Conservation (phyloP, 2,888 invertebrate genomes). For the Zaprionus bogoriensis region DNA sequence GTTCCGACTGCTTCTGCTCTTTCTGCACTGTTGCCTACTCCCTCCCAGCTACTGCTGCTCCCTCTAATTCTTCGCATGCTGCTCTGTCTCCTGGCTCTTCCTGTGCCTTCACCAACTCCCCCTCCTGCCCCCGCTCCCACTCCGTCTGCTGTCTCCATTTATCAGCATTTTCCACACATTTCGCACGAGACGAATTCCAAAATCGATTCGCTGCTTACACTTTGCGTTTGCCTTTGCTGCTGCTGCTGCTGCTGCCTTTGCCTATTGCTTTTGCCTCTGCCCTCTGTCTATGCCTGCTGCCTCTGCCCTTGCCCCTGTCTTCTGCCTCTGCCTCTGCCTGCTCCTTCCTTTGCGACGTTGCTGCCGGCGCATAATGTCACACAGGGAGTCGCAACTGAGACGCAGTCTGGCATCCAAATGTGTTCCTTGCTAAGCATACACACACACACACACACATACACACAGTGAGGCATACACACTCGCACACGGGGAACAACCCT, state of each 20-base stretch:
- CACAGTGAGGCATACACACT: constrained; percentile 9
- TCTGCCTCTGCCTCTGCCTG: neutral
- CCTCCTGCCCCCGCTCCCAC: neutral
- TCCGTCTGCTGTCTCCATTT: constrained; percentile 49
- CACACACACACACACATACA: constrained; percentile 17
- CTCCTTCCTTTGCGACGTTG: constrained; percentile 1
- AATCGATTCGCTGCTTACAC: constrained; percentile 73
- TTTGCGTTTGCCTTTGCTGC: constrained; percentile 26
- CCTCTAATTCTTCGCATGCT: neutral
- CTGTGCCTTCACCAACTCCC: constrained; percentile 15
- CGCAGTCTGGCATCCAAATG: constrained; percentile 76
- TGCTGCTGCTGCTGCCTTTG: constrained; percentile 1
- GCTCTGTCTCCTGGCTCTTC: neutral
- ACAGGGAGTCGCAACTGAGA: constrained; percentile 66
- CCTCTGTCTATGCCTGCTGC: constrained; percentile 65
- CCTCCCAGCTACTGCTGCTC: neutral
- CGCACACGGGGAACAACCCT: constrained; percentile 61
- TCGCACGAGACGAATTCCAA: constrained; percentile 79
- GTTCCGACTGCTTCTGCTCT: neutral
- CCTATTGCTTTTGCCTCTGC: constrained; percentile 57
- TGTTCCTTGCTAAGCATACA: constrained; percentile 49
- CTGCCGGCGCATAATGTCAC: constrained; percentile 68
- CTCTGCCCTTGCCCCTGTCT: constrained; percentile 8
- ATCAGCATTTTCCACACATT: constrained; percentile 80
- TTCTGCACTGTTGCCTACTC: neutral